phyloP scores from a whole-genome alignment of 2,888 invertebrate species.

The Pachymerium ferrugineum region DNA sequence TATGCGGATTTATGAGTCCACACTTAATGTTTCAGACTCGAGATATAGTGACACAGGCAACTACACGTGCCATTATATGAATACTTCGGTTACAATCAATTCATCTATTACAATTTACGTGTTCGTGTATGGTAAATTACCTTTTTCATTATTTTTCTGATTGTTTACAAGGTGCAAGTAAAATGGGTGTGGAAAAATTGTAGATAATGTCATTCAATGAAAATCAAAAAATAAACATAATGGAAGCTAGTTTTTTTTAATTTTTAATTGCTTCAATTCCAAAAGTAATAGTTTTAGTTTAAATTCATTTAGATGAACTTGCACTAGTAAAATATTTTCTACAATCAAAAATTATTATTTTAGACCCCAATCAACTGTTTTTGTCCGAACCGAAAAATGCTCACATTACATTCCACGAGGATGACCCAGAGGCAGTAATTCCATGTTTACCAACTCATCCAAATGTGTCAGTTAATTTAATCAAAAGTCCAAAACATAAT shows the following conservation, averaged over 20 bases:
- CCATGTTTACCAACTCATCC: slow-evolving; percentile 28
- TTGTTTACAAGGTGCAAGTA: too few relatives aligned
- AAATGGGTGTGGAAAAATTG: too few relatives aligned
- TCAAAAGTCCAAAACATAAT: neutral
- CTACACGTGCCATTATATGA: neutral
- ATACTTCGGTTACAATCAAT: neutral
- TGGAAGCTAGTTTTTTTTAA: too few relatives aligned
- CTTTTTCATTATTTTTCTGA: neutral
- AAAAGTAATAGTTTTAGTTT: too few relatives aligned
- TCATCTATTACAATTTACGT: neutral
- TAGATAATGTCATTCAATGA: too few relatives aligned
- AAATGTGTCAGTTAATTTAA: neutral
- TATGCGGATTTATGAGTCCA: neutral
- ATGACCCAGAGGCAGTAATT: slow-evolving; percentile 16
- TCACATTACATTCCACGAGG: neutral
- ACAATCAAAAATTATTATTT: neutral
- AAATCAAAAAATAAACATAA: too few relatives aligned
- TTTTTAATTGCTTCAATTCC: too few relatives aligned
- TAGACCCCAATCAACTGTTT: neutral
- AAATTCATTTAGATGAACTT: too few relatives aligned
- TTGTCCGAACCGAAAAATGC: neutral
- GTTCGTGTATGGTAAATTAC: neutral
- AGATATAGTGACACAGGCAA: neutral
- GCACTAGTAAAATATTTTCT: too few relatives aligned
- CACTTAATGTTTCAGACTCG: neutral